These are phyloP conservation scores for Planococcus citri DNA, from an alignment of 1,140 invertebrate species.

Conservation along the genomic window DNA sequence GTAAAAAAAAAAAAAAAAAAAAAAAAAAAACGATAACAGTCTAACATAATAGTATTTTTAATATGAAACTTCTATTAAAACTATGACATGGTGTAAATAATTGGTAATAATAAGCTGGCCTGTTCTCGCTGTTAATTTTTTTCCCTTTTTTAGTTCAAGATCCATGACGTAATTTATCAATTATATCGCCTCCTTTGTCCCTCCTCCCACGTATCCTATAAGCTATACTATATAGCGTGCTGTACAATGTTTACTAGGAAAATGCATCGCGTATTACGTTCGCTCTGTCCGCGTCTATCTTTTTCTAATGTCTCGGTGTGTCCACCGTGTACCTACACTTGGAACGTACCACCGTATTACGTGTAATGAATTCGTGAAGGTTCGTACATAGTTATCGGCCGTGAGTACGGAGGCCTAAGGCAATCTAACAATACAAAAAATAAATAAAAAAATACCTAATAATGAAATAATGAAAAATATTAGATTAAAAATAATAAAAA, in stretches of 20 bases:
- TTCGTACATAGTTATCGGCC: slow-evolving; percentile 1
- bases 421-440: slow-evolving; percentile 1
- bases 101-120: slow-evolving; percentile 19
- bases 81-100: slow-evolving; percentile 20
- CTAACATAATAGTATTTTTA: slow-evolving; percentile 18
- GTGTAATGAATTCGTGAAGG: slow-evolving; percentile 19
- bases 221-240: too few relatives aligned
- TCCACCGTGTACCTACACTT: too few relatives aligned
- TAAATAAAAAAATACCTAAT: slow-evolving; percentile 4
- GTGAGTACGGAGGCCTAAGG: not conserved
- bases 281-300: not conserved
- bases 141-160: slow-evolving; percentile 15
- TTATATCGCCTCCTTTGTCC: slow-evolving; percentile 13
- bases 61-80: slow-evolving; percentile 19
- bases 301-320: not conserved
- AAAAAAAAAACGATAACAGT: slow-evolving; percentile 15
- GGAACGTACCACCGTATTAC: not conserved
- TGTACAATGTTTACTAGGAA: slow-evolving; percentile 17
- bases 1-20: slow-evolving; percentile 6
- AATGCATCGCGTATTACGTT: slow-evolving; percentile 17
- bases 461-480: slow-evolving; percentile 20
- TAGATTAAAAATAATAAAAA: slow-evolving; percentile 19
- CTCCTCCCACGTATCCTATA: slow-evolving; percentile 11
- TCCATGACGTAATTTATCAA: slow-evolving; percentile 20
- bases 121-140: slow-evolving; percentile 18